Conservation (phyloP, 1,140 invertebrate genomes). For the Globodera ellingtonae region DNA sequence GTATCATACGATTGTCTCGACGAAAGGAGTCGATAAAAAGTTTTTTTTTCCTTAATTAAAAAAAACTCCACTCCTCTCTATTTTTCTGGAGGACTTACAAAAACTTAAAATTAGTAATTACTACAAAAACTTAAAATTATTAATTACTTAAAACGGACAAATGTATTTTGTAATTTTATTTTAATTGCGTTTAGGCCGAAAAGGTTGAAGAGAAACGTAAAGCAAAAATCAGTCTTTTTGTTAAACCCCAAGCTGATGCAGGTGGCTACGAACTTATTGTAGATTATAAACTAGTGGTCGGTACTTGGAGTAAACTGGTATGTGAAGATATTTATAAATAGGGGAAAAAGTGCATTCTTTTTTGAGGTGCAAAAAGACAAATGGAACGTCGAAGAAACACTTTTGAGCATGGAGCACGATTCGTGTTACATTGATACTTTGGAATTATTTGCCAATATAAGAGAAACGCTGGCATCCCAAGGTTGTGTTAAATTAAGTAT, state of each 20-base stretch:
- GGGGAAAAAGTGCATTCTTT: not conserved
- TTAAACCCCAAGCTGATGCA: not conserved
- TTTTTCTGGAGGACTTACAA: not conserved
- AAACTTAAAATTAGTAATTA: not conserved
- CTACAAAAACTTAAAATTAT: not conserved
- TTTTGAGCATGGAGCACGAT: conserved; percentile 16
- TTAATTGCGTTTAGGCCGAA: conserved; percentile 11
- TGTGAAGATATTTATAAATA: conserved; percentile 1
- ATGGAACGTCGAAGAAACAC: conserved; percentile 17
- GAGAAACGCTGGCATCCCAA: conserved; percentile 20
- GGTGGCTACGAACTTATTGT: conserved; percentile 20
- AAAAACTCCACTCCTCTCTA: not conserved
- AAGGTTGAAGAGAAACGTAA: not conserved
- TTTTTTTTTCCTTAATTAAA: not conserved
- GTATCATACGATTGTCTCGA: too few species aligned
- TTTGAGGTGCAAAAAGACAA: conserved; percentile 18
- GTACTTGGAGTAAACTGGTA: conserved; percentile 21
- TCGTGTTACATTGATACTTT: conserved; percentile 13
- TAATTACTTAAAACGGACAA: conserved; percentile 2
- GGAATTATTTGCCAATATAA: conserved; percentile 3
- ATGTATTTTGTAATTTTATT: not conserved
- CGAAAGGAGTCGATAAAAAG: too few species aligned
- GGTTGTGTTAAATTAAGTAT: not conserved
- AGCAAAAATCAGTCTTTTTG: not conserved
- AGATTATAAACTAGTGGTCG: not conserved